Evolutionary conservation across 1,140 invertebrate genomes (phyloP), one percentile per base, ranked within the genome.

Genomic region (Thaumatotibia leucotreta): DNA sequence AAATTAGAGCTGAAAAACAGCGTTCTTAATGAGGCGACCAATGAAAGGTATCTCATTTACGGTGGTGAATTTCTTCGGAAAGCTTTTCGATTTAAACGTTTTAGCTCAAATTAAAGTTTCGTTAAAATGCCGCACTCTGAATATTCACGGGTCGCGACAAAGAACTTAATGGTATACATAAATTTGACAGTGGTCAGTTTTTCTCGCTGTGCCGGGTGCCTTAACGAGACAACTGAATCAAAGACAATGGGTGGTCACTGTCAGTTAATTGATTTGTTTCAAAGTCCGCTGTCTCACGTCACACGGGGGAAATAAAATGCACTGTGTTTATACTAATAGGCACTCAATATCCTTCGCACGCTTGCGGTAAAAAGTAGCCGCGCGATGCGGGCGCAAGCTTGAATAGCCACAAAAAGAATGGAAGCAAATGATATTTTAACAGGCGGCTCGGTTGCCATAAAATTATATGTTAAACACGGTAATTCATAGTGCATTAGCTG

Each of bases 181-280:
- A 88, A 84, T 84, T 80, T 82, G 73, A 83, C 74, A 49, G 67
- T 69, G 68, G 66, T 75, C 73, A 67, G 79, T 83, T 86, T 78
- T 79, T 75, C 70, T 67, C 45, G 72, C 63, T 58, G 27, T 17
- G 24, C 31, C 67, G 66, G 71, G 74, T 66, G 52, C 50, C 68
- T 80, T 85, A 87, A 87, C 80, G 80, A 87, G 81, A 79, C 79
- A 79, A 69, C 72, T 81, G 77, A 82, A 81, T 81, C 75, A 79
- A 79, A 80, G 69, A 86, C 82, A 86, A 85, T 84, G 82, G 81
- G 79, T 80, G 79, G 77, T 67, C 74, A 72, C 67, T 66, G 67
- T 32, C 62, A 61, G 66, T 77, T 77, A 83, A 86, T 84, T 84
- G 77, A 86, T 84, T 78, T 79, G 75, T 83, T 76, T 69, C 70